Evolutionary conservation across 2,797 vertebrate species (phyloP), one percentile per base, ranked within the genome.

Genomic region (Microhierax caerulescens): DNA sequence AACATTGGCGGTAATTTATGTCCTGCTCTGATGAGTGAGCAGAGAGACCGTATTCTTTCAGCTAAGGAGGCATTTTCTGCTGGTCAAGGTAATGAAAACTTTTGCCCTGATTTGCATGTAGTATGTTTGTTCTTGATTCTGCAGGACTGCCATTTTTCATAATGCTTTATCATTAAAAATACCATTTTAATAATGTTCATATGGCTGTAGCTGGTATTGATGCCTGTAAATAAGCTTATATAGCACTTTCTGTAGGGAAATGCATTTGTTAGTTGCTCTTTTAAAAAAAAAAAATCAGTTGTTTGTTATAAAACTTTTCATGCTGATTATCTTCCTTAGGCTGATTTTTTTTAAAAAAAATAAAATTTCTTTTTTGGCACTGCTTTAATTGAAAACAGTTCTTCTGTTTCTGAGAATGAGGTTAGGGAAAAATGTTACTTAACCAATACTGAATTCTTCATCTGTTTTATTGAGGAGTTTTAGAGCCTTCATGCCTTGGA

Each of bases 401-500:
- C 65, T 87, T 81, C 68, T 91, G 60, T 74, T 95, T 83, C 92
- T 96, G 94, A 96, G 92, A 97, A 95, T 88, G 93, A 94, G 93
- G 93, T 94, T 97, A 95, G 82, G 92, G 88, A 94, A 96, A 79
- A 95, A 96, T 94, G 93, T 95, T 82, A 73, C 53, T 96, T 94
- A 95, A 95, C 84, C 91, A 61, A 22, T 20, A 30, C 80, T 94
- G 91, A 88, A 92, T 97, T 95, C 94, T 96, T 93, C 86, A 88
- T 93, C 88, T 96, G 94, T 90, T 96, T 96, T 96, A 77, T 72
- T 92, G 79, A 95, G 73, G 73, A 64, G 45, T 53, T 96, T 67
- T 74, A 85, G 47, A 87, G 73, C 60, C 60, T 86, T 85, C 85
- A 90, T 88, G 90, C 82, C 65, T 91, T 91, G 93, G 91, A 95